Evolutionary conservation across 2,797 vertebrate genomes (phyloP), one percentile per base, ranked within the genome.

Genomic region (Glossophaga mutica): DNA sequence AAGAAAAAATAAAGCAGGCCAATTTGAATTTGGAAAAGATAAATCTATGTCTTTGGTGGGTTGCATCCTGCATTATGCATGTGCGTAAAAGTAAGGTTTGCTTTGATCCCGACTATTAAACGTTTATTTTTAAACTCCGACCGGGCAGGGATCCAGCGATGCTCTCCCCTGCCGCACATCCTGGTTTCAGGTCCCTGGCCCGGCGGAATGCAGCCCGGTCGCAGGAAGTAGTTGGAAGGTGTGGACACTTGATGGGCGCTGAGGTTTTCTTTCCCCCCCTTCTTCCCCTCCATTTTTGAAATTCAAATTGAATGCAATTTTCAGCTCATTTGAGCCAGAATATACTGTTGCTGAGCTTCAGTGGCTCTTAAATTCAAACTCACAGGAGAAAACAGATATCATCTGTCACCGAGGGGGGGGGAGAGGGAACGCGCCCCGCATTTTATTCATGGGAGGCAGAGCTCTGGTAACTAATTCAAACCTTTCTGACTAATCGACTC

Each of bases 241-340:
- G 83, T 96, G 97, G 97, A 91, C 82, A 57, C 32, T 94, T 97
- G 98, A 96, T 98, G 97, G 97, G 97, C 96, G 92, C 93, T 91
- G 96, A 97, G 97, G 92, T 6, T 10, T 44, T 46, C 48, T 71
- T 37, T 96, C 67, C 73, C 59, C 90, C 85, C 91, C 92, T 87
- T 94, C 93, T 94, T 97, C 96, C 97, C 95, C 87, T 98, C 95
- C 95, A 96, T 97, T 99, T 99, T 99, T 98, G 98, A 99, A 99
- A 99, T 99, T 99, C 98, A 99, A 99, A 99, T 99, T 98, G 98
- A 98, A 98, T 98, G 98, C 98, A 98, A 99, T 99, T 99, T 99
- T 98, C 98, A 99, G 98, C 98, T 99, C 98, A 99, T 99, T 99
- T 99, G 98, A 99, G 98, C 98, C 98, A 98, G 98, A 99, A 99